Percentiles rank a stretch among this genome's conserved stretches.
Evolutionary conservation across 2,113 vertebrate species (phyloP).

Genomic region (Anguilla japonica): DNA sequence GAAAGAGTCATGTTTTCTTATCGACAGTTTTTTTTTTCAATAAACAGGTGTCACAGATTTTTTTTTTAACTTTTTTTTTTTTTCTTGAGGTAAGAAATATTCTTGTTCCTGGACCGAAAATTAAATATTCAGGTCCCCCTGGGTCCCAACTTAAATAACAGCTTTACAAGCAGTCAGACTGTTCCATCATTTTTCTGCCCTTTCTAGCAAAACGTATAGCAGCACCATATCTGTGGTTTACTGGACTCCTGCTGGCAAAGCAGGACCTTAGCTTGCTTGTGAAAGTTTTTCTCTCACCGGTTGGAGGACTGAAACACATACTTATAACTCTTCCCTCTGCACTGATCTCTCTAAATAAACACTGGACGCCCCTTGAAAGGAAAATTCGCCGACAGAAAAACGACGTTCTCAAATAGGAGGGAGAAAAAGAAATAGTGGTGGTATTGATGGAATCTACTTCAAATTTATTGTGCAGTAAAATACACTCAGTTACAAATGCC

Average conservation of each 20-base stretch:
- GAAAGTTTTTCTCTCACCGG: background rate
- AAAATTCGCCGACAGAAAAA: background rate
- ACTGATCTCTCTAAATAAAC: background rate
- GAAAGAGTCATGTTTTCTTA: background rate
- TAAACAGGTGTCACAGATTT: conserved; percentile 62
- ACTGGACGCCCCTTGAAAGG: conserved; percentile 5
- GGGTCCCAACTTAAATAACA: conserved; percentile 70
- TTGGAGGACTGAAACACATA: conserved; percentile 23
- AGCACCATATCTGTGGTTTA: conserved; percentile 50
- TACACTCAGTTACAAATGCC: conserved; percentile 61
- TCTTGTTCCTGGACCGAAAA: conserved; percentile 74
- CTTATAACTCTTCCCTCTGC: background rate
- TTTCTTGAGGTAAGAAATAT: conserved; percentile 79
- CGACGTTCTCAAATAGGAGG: conserved; percentile 21
- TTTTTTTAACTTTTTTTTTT: conserved; percentile 36
- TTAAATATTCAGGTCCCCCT: conserved; percentile 58
- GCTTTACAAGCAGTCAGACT: conserved; percentile 54
- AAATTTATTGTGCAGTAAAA: conserved; percentile 71
- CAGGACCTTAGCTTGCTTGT: background rate
- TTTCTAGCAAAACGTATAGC: conserved; percentile 45
- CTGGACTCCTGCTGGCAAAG: conserved; percentile 8
- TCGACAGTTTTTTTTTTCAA: conserved; percentile 57
- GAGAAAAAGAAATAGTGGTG: conserved; percentile 38
- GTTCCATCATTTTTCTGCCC: conserved; percentile 20
- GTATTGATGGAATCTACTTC: conserved; percentile 55